Evolutionary conservation across 2,113 vertebrate genomes (phyloP).

Genomic region (Ochotona princeps): DNA sequence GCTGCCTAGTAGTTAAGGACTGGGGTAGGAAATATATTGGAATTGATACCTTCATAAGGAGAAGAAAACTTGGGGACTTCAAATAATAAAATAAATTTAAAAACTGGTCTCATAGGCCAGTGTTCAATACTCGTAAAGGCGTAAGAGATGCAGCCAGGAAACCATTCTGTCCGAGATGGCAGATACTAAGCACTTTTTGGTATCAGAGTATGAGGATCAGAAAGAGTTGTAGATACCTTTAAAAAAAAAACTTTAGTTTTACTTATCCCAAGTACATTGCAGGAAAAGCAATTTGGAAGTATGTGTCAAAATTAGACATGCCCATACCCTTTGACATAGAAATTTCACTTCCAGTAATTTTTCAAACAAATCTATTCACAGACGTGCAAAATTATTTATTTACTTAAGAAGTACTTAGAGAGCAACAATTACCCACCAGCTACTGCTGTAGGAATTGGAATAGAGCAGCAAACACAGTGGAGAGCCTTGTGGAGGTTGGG

Average conservation of each 20-base stretch:
- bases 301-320: slow-evolving; percentile 4
- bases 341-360: background rate
- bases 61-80: background rate
- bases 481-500: background rate
- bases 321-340: background rate
- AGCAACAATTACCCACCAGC: background rate
- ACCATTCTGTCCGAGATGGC: background rate
- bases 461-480: background rate
- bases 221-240: background rate
- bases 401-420: background rate
- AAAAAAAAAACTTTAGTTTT: background rate
- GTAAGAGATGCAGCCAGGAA: background rate
- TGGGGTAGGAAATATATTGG: background rate
- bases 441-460: background rate
- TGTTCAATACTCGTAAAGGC: background rate
- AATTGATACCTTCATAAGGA: background rate
- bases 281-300: background rate
- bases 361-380: background rate
- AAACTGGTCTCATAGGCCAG: background rate
- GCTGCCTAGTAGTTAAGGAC: background rate
- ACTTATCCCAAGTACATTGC: too few species aligned
- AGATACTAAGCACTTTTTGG: background rate
- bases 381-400: background rate
- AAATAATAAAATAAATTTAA: background rate
- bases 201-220: background rate